Conservation (phyloP, 2,113 vertebrate species). For the Albula glossodonta region DNA sequence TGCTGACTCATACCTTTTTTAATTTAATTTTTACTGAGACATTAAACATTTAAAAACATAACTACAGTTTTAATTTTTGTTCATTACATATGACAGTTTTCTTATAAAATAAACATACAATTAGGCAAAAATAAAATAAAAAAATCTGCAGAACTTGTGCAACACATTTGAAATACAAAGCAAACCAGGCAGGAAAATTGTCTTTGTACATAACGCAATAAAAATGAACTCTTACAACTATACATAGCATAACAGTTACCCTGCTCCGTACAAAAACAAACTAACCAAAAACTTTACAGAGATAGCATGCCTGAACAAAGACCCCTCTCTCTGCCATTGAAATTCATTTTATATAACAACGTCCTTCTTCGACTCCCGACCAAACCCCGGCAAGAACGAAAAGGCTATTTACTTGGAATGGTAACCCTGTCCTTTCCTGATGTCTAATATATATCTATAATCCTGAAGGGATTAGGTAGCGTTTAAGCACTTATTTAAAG, state of each 20-base stretch:
- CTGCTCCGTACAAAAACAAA: conserved; percentile 78
- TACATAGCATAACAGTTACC: conserved; percentile 76
- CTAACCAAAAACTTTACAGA: conserved; percentile 74
- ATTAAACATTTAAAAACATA: conserved; percentile 92
- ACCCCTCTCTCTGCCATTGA: conserved; percentile 63
- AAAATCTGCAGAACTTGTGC: conserved; percentile 74
- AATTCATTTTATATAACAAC: conserved; percentile 45
- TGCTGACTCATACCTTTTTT: conserved; percentile 84
- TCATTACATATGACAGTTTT: conserved; percentile 88
- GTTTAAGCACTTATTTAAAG: conserved; percentile 41
- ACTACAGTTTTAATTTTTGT: conserved; percentile 88
- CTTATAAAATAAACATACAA: conserved; percentile 87
- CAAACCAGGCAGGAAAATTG: conserved; percentile 78
- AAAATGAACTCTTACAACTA: conserved; percentile 72
- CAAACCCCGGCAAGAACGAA: conserved; percentile 31
- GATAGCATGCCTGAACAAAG: conserved; percentile 79
- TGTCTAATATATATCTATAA: conserved; percentile 24
- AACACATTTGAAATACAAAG: conserved; percentile 86
- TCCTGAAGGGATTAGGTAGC: conserved; percentile 46
- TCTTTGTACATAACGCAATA: conserved; percentile 78
- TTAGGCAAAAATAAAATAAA: conserved; percentile 70
- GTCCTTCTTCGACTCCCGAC: conserved; percentile 28
- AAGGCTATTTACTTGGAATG: conserved; percentile 42
- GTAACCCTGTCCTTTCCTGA: conserved; percentile 34
- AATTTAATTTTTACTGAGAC: conserved; percentile 85